Evolutionary conservation across 2,113 vertebrate species (phyloP).

Genomic region (Physeter macrocephalus): DNA sequence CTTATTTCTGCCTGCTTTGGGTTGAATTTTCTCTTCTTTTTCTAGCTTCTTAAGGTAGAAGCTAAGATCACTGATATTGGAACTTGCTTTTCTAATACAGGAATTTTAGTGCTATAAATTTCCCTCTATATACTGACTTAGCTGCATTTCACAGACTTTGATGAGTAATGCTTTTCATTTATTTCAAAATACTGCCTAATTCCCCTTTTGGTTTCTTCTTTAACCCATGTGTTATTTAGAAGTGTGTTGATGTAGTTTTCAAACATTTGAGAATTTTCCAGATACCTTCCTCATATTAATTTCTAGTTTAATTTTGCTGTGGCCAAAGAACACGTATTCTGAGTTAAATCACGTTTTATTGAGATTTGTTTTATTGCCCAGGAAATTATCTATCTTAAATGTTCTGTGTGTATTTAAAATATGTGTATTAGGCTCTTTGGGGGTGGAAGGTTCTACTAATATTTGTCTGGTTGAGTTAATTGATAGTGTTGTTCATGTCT

Average conservation of each 20-base stretch:
- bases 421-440: not conserved
- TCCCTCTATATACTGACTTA: not conserved
- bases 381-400: not conserved
- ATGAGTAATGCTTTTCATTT: not conserved
- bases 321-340: not conserved
- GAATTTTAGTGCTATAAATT: not conserved
- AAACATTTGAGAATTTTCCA: not conserved
- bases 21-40: not conserved
- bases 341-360: not conserved
- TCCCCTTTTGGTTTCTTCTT: not conserved
- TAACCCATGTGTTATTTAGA: not conserved
- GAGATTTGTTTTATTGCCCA: not conserved
- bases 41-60: not conserved
- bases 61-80: not conserved
- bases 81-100: not conserved
- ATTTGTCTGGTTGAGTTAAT: not conserved
- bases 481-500: not conserved
- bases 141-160: not conserved
- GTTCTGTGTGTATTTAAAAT: not conserved
- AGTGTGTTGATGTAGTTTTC: not conserved
- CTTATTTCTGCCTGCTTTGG: not conserved
- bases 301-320: not conserved
- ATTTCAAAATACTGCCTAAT: not conserved
- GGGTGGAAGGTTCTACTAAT: not conserved
- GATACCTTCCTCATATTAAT: not conserved